phyloP scores from a whole-genome alignment of 1,140 invertebrate species.

The Cotesia vestalis region DNA sequence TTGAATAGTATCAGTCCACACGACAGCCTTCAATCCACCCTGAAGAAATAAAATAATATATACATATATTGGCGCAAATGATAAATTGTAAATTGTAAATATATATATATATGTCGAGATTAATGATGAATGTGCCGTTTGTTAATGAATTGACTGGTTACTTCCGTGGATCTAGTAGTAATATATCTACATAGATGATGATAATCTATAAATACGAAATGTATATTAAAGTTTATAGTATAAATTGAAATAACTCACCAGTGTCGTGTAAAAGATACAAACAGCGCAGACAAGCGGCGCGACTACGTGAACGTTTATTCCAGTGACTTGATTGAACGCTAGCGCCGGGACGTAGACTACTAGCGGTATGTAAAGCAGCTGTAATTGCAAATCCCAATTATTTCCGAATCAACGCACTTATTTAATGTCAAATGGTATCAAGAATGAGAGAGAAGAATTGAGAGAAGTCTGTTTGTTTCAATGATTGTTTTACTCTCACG shows the following conservation, averaged over 20 bases:
- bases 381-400: slow-evolving; percentile 38
- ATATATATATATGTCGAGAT: too few species aligned
- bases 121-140: too few species aligned
- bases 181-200: too few species aligned
- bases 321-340: slow-evolving; percentile 87
- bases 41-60: slow-evolving; percentile 55
- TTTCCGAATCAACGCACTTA: too few species aligned
- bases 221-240: too few species aligned
- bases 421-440: too few species aligned
- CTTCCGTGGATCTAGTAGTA: too few species aligned
- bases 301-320: slow-evolving; percentile 75
- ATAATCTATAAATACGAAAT: too few species aligned
- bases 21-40: slow-evolving; percentile 87
- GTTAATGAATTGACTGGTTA: too few species aligned
- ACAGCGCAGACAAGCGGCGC: slow-evolving; percentile 77
- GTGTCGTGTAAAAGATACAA: slow-evolving; percentile 84
- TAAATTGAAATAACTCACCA: slow-evolving; percentile 69
- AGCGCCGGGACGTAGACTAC: slow-evolving; percentile 91
- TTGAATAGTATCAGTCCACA: slow-evolving; percentile 89
- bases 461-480: background rate
- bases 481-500: slow-evolving; percentile 5
- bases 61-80: slow-evolving; percentile 9
- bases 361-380: slow-evolving; percentile 84
- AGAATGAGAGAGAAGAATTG: slow-evolving; percentile 7
- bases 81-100: slow-evolving; percentile 13